phyloP scores from a whole-genome alignment of 2,888 invertebrate species.

The Drosophila recens region DNA sequence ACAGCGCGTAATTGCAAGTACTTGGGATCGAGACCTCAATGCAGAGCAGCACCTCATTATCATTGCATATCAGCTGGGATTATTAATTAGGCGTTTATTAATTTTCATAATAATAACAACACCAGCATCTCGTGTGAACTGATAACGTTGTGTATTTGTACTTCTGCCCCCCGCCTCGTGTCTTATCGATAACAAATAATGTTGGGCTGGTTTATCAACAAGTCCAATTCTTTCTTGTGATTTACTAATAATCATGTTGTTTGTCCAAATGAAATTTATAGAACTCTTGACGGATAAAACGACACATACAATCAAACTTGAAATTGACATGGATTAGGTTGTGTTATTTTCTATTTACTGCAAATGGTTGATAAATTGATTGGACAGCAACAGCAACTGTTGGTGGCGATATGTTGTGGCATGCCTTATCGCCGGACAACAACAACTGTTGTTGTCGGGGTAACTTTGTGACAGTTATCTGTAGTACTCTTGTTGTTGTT shows the following conservation, averaged over 20 bases:
- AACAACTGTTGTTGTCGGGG: slow-evolving; percentile 18
- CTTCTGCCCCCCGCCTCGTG: not conserved
- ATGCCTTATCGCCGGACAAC: slow-evolving; percentile 34
- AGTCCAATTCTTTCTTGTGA: slow-evolving; percentile 22
- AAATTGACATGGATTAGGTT: slow-evolving; percentile 62
- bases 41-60: not conserved
- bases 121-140: slow-evolving; percentile 30
- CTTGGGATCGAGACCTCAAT: slow-evolving; percentile 32
- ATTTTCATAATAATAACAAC: slow-evolving; percentile 13
- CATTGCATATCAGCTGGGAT: slow-evolving; percentile 39
- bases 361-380: slow-evolving; percentile 52
- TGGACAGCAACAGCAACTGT: slow-evolving; percentile 24
- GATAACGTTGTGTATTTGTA: slow-evolving; percentile 15
- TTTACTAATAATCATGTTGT: slow-evolving; percentile 40
- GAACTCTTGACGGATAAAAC: slow-evolving; percentile 2
- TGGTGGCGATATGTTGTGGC: slow-evolving; percentile 19
- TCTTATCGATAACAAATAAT: slow-evolving; percentile 9
- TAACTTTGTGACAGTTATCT: slow-evolving; percentile 34
- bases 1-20: slow-evolving; percentile 51
- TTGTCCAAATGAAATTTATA: slow-evolving; percentile 39
- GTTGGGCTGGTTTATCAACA: slow-evolving; percentile 16
- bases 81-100: slow-evolving; percentile 54
- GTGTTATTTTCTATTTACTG: slow-evolving; percentile 51
- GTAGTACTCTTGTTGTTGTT: slow-evolving; percentile 1
- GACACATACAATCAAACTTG: slow-evolving; percentile 12